A percentile compares a stretch with the other conserved stretches of the same genome.
Evolutionary conservation across 2,113 vertebrate species (phyloP).

Genomic region (Empidonax alnorum): DNA sequence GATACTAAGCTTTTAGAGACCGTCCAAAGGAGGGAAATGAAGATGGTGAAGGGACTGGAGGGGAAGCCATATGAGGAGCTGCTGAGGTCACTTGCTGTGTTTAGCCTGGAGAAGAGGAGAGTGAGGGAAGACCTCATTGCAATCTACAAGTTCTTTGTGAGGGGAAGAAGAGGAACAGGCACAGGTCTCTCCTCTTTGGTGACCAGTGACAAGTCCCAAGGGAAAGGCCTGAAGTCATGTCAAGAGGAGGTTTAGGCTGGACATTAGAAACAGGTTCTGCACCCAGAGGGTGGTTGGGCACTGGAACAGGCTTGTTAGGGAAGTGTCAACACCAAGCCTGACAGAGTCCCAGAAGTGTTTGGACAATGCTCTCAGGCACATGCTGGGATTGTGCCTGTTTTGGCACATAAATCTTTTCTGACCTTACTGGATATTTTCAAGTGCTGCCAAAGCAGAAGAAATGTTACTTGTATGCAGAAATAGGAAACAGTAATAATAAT

Average conservation of each 20-base stretch:
- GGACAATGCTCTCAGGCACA: background rate
- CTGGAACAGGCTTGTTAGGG: background rate
- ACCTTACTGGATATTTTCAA: background rate
- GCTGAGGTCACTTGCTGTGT: background rate
- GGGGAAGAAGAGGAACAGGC: background rate
- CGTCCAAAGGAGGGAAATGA: background rate
- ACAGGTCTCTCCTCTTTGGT: background rate
- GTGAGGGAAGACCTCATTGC: background rate
- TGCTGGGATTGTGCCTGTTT: background rate
- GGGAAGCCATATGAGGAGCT: fast-evolving
- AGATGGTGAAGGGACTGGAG: background rate
- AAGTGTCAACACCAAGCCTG: background rate
- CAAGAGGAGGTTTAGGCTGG: background rate
- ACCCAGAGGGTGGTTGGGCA: background rate
- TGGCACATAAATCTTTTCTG: background rate
- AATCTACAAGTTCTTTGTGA: background rate
- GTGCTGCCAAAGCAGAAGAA: background rate
- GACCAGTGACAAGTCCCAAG: background rate
- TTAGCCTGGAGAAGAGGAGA: background rate
- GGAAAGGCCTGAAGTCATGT: background rate
- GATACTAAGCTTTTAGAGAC: background rate
- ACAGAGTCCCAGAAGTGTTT: background rate
- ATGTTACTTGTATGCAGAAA: background rate
- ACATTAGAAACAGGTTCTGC: background rate
- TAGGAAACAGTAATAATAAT: background rate